Percentiles rank a stretch among this genome's conserved stretches.
These are phyloP conservation scores for Ailuropoda melanoleuca DNA, from an alignment of 2,113 vertebrate species.

Conservation along the genomic window DNA sequence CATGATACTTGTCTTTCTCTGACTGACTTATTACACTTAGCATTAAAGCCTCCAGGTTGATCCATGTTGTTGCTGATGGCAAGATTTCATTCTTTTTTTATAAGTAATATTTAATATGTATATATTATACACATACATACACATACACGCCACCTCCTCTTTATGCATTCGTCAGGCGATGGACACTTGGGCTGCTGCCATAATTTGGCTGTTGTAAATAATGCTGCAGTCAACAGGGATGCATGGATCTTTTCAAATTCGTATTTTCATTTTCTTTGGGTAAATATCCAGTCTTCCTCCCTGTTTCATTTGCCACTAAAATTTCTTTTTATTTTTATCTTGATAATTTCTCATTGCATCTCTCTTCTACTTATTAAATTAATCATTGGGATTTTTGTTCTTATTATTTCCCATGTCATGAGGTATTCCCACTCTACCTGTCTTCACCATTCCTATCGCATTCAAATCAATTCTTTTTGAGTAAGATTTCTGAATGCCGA, in stretches of 20 bases:
- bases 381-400: background rate
- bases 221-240: background rate
- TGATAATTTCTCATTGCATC: background rate
- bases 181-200: background rate
- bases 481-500: background rate
- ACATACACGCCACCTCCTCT: background rate
- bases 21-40: background rate
- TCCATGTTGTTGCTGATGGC: background rate
- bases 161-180: background rate
- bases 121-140: background rate
- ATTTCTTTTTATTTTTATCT: background rate
- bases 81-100: background rate
- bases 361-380: background rate
- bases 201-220: background rate
- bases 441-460: background rate
- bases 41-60: background rate
- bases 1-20: background rate
- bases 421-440: background rate
- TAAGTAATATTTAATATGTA: background rate
- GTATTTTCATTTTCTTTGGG: background rate
- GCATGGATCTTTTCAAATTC: background rate
- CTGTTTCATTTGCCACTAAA: background rate
- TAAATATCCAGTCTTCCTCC: background rate
- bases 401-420: background rate
- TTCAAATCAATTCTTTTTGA: background rate